These are phyloP conservation scores for Thereva unica DNA, from an alignment of 2,888 invertebrate genomes.

Conservation along the genomic window DNA sequence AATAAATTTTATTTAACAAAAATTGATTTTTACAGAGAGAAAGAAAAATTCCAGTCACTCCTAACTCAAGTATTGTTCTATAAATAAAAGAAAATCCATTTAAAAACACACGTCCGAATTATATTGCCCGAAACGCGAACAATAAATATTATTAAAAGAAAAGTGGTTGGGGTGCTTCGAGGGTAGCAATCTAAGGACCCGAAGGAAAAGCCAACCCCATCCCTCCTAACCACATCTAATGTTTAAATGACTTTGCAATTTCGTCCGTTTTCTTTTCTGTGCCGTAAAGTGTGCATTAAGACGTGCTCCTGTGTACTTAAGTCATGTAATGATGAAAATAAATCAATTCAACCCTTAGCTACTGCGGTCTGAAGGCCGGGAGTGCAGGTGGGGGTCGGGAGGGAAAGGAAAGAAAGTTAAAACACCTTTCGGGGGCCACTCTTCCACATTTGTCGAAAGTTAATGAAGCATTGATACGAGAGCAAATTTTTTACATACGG, in stretches of 20 bases:
- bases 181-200: neutral
- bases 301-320: constrained; percentile 35
- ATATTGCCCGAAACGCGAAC: constrained; percentile 37
- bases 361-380: too few relatives aligned
- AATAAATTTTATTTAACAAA: too few relatives aligned
- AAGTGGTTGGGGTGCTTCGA: constrained; percentile 2
- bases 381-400: too few relatives aligned
- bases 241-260: constrained; percentile 10
- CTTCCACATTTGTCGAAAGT: constrained; percentile 10
- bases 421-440: constrained; percentile 19
- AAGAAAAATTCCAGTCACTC: too few relatives aligned
- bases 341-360: constrained; percentile 25
- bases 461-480: constrained; percentile 19
- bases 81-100: constrained; percentile 27
- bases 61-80: neutral
- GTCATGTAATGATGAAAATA: constrained; percentile 28
- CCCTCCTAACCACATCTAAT: too few relatives aligned
- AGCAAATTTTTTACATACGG: constrained; percentile 17
- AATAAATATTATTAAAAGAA: constrained; percentile 33
- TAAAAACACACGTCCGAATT: constrained; percentile 37
- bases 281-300: constrained; percentile 22
- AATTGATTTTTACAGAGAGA: too few relatives aligned
- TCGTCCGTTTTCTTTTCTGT: constrained; percentile 5
- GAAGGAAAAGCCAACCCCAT: too few relatives aligned
- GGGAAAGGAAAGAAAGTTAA: constrained; percentile 10